Evolutionary conservation across 2,797 vertebrate genomes (phyloP), one percentile per base, ranked within the genome.

Genomic region (Phalanger gymnotis): DNA sequence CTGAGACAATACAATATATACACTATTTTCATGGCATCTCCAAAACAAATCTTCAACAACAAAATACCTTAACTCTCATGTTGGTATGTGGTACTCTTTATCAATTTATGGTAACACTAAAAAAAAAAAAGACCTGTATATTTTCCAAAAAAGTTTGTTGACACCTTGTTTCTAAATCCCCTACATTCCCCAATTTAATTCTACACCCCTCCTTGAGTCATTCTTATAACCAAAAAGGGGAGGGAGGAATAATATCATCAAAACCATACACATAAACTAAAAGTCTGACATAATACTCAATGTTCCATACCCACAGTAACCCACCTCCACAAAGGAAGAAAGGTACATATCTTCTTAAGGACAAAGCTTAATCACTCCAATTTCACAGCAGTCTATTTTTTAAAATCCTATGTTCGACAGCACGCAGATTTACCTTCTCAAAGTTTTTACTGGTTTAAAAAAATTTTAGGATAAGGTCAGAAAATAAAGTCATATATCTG

Each of bases 31-130:
- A 92, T 27, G 94, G 3, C 73, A 92, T 89, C 14, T 92, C 87
- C 31, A 96, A 54, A 66, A 54, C 5, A 95, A 55, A 54, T 47
- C 93, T 95, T 53, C 56, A 52, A 34, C 31, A 53, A 92, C 52
- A 94, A 91, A 95, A 94, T 91, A 58, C 90, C 92, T 92, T 92
- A 61, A 56, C 4, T 93, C 56, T 12, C 47, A 91, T 91, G 47
- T 87, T 96, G 34, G 34, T 87, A 1, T 55, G 54, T 90, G 19
- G 14, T 96, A 57, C 31, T 93, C 6, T 93, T 93, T 92, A 90
- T 34, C 30, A 6, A 66, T 66, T 13, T 66, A 16, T n/a, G 14
- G 54, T 55, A 93, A 87, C 47, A 94, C 94, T 58, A 94, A 97
- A 92, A 96, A 94, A 54, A 81, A 73, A 22, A 73, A 22, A 40